Conservation (phyloP, 2,888 invertebrate genomes). For the Meiosimyza decipiens region DNA sequence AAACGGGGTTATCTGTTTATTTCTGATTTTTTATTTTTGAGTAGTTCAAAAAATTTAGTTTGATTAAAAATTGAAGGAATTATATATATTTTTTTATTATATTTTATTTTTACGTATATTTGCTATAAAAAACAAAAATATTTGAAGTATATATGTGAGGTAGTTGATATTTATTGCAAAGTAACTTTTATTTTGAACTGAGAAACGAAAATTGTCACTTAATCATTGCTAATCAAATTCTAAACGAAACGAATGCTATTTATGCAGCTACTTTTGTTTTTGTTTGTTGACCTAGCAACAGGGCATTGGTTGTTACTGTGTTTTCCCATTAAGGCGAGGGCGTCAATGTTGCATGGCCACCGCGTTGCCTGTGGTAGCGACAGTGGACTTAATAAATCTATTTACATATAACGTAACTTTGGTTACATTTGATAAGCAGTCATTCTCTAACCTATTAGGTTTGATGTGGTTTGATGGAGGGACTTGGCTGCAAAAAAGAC, state of each 20-base stretch:
- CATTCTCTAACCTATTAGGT: too few relatives aligned
- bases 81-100: slow-evolving; percentile 17
- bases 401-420: too few relatives aligned
- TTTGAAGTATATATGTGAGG: slow-evolving; percentile 45
- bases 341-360: background rate
- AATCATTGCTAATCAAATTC: background rate
- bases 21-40: background rate
- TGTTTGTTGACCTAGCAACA: slow-evolving; percentile 44
- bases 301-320: slow-evolving; percentile 18
- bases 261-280: slow-evolving; percentile 15
- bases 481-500: too few relatives aligned
- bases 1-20: background rate
- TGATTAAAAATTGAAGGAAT: slow-evolving; percentile 23
- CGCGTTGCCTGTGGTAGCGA: too few relatives aligned
- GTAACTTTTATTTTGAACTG: slow-evolving; percentile 32
- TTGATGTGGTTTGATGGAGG: too few relatives aligned
- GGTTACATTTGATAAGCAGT: too few relatives aligned
- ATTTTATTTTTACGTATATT: slow-evolving; percentile 31
- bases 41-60: slow-evolving; percentile 28
- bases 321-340: slow-evolving; percentile 3
- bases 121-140: slow-evolving; percentile 42
- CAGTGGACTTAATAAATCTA: too few relatives aligned
- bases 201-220: slow-evolving; percentile 3
- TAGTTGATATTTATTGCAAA: slow-evolving; percentile 40
- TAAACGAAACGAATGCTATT: background rate